These are phyloP conservation scores for Cryptotermes secundus DNA, from an alignment of 1,140 invertebrate genomes.

Conservation along the genomic window DNA sequence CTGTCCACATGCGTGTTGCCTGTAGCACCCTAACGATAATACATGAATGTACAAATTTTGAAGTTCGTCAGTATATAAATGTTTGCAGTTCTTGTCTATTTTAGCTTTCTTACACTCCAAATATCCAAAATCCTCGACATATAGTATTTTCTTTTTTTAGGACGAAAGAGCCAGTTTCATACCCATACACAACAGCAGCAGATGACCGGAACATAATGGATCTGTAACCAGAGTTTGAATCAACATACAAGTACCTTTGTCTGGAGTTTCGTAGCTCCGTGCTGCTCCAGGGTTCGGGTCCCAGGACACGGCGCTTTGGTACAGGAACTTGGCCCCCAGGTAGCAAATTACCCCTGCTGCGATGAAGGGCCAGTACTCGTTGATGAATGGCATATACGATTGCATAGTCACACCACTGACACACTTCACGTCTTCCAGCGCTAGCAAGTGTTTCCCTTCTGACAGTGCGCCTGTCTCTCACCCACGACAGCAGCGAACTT, in stretches of 20 bases:
- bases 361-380: slow-evolving; percentile 45
- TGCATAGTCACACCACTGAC: slow-evolving; percentile 17
- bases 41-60: no score
- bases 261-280: slow-evolving; percentile 24
- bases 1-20: no score
- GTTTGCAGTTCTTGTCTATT: no score
- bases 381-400: slow-evolving; percentile 42
- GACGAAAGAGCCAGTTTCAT: neutral
- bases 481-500: neutral
- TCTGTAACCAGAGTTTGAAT: neutral
- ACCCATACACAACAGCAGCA: neutral
- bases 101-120: no score
- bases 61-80: no score
- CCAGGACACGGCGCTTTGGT: slow-evolving; percentile 32
- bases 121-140: no score
- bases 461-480: no score
- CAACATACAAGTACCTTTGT: slow-evolving; percentile 26
- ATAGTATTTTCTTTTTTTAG: neutral
- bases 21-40: no score
- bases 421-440: neutral
- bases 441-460: neutral
- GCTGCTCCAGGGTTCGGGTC: neutral
- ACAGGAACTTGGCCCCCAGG: slow-evolving; percentile 37
- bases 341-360: slow-evolving; percentile 39
- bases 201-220: neutral